Base-by-base conservation (phyloP, 2,113 vertebrate species). In the Apaloderma vittatum region DNA sequence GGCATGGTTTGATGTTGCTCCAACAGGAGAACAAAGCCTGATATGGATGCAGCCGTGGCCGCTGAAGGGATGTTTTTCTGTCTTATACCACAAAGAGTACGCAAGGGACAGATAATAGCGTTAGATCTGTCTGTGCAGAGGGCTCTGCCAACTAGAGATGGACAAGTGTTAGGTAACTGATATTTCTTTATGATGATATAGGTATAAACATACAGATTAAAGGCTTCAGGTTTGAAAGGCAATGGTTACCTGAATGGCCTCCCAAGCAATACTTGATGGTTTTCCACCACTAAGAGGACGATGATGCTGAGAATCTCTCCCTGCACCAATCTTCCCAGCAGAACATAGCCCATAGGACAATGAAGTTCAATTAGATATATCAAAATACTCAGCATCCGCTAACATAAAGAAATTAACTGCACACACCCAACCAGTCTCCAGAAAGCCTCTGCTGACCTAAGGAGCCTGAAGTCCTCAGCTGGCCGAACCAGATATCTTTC, bases 401-500 rank as follows among this genome's bases (percentile, higher is more conserved):
- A 10, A 15, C 37, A 21, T 72, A 36, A 52, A 48, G 48, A 78
- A 80, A 75, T 23, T 26, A 57, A 48, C 9, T 26, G 6, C 20
- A 16, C 29, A 13, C 18, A 55, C 57, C 48, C 61, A 84, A 51
- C 8, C 9, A 78, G 45, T 37, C 36, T 86, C 65, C 67, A 55
- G 30, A 68, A 67, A 62, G 8, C 52, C 29, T 88, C 26, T 0
- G 3, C 71, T 74, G 45, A 40, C 40, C 32, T 70, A 32, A 80
- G 61, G n/a, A 81, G 30, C 57, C 63, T 49, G 34, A 84, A 77
- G 86, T 54, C 54, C 83, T 95, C 76, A 92, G 80, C 77, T 90
- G 91, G 58, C 54, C 9, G 3, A 72, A 88, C 52, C 77, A 94
- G 90, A 88, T 66, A 94, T 89, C 91, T 97, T 96, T 91, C 95